phyloP scores from a whole-genome alignment of 2,888 invertebrate species.

The Conops quadrifasciatus region DNA sequence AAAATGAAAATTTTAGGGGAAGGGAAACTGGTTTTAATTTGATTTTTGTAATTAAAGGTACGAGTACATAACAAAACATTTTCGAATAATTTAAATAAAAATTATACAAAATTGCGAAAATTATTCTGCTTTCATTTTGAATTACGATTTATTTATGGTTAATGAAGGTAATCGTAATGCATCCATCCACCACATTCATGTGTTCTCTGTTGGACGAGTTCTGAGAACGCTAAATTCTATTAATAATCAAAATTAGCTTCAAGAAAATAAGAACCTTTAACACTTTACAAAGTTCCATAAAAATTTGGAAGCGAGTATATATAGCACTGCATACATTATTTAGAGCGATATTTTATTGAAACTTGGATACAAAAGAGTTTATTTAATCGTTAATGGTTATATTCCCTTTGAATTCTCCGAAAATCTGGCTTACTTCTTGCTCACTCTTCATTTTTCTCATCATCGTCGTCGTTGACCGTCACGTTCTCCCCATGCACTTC shows the following conservation, averaged over 20 bases:
- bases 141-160: no score
- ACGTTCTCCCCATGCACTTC: slow-evolving; percentile 51
- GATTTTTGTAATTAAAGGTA: slow-evolving; percentile 8
- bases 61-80: neutral
- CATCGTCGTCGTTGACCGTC: slow-evolving; percentile 48
- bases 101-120: neutral
- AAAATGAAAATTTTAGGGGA: neutral
- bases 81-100: slow-evolving; percentile 8
- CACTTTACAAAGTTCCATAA: neutral
- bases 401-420: slow-evolving; percentile 6
- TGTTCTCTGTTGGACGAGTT: no score
- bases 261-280: neutral
- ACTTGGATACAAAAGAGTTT: neutral
- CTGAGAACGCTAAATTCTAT: no score
- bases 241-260: no score
- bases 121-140: neutral
- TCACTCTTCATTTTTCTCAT: slow-evolving; percentile 50
- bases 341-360: neutral
- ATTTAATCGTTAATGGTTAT: slow-evolving; percentile 2
- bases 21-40: slow-evolving; percentile 21
- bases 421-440: slow-evolving; percentile 1
- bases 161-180: no score
- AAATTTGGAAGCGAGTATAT: neutral
- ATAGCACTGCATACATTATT: neutral
- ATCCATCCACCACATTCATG: no score